Evolutionary conservation across 1,140 invertebrate species (phyloP), one percentile per base, ranked within the genome.

Genomic region (Bactericera cockerelli): DNA sequence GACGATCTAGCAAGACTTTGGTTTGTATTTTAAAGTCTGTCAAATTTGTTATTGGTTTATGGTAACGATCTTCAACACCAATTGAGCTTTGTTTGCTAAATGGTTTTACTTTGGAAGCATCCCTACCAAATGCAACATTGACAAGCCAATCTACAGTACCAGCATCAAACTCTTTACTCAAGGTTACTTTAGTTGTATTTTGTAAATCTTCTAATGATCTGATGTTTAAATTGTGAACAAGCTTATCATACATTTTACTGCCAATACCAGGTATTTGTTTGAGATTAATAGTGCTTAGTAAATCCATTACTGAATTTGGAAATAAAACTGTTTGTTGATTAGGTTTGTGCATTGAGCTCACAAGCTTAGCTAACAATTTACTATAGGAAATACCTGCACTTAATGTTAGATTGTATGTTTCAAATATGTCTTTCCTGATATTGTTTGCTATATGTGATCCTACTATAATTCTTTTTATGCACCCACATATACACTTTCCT

Each of bases 321-420:
- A 80, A 86, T 55, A 90, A 69, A 14, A 82, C 73, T 8, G 87
- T 90, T 67, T 91, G 88, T 64, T 87, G 79, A 70, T 89, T 83
- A 1, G 88, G 85, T 70, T 87, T 87, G 65, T 89, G 75, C 53
- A 77, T 70, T 28, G 77, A 76, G 61, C 83, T 82, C 19, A 79
- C 81, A 31, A 92, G 70, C 71, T 92, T 90, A 2, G 88, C 82
- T 63, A 90, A 69, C 54, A 90, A 67, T 71, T 92, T 92, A 68
- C 90, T 92, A 63, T 88, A 82, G 31, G 83, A 79, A 62, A 90
- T 80, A 13, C 88, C 88, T 56, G 86, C 87, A 75, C 86, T 87
- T 65, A 79, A 81, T 6, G 86, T 89, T 36, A 89, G 75, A 33
- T 81, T 79, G 38, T 89, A 71, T 56, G 83, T 77, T 59, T 77